Conservation (phyloP, 2,113 vertebrate genomes). For the Coturnix japonica region DNA sequence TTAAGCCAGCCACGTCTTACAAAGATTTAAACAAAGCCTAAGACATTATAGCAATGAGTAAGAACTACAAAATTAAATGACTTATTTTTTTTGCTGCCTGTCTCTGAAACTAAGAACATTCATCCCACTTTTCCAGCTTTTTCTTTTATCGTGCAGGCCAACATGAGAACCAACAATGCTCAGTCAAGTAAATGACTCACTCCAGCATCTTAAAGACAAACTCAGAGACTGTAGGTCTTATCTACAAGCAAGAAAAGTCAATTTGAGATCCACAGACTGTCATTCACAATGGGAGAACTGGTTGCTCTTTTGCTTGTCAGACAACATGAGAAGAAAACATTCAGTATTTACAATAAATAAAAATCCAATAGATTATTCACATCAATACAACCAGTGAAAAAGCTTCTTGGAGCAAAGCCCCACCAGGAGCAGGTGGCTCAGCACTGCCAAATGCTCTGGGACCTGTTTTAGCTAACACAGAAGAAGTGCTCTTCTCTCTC, state of each 20-base stretch:
- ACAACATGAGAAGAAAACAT: neutral
- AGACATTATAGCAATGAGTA: neutral
- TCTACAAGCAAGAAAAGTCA: neutral
- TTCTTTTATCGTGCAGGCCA: neutral
- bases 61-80: neutral
- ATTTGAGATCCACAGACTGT: neutral
- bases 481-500: neutral
- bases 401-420: neutral
- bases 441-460: constrained; percentile 8
- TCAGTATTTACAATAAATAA: neutral
- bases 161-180: neutral
- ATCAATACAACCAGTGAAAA: neutral
- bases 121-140: neutral
- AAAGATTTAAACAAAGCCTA: neutral
- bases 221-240: neutral
- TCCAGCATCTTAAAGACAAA: neutral
- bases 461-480: neutral
- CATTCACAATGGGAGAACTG: constrained; percentile 18
- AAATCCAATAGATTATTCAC: neutral
- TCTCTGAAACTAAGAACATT: neutral
- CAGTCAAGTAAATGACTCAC: neutral
- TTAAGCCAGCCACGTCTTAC: neutral
- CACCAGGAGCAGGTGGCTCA: neutral
- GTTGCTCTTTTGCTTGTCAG: constrained; percentile 19
- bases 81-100: neutral